Evolutionary conservation across 1,140 invertebrate species (phyloP).

Genomic region (Aradophagus sp.): DNA sequence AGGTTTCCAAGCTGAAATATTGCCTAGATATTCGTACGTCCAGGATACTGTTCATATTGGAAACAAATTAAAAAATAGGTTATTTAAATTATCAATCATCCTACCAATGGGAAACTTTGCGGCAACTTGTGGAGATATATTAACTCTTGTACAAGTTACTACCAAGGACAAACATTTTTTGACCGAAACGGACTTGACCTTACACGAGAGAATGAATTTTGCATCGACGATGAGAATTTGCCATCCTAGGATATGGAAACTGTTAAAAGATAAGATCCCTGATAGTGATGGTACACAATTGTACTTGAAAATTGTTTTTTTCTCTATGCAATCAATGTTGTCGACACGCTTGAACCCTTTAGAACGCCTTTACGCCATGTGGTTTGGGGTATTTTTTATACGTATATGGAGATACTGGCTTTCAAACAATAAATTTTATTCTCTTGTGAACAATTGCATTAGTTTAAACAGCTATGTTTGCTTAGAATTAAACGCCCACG

Average conservation of each 20-base stretch:
- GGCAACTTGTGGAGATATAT: constrained; percentile 20
- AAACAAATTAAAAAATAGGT: constrained; percentile 15
- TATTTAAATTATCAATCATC: constrained; percentile 40
- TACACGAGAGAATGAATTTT: constrained; percentile 47
- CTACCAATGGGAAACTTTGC: constrained; percentile 28
- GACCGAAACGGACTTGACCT: constrained; percentile 26
- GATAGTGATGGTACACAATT: constrained; percentile 21
- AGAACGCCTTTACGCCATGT: constrained; percentile 27
- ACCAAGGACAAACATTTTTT: constrained; percentile 45
- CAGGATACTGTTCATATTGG: constrained; percentile 44
- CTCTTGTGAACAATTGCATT: no score
- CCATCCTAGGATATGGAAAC: constrained; percentile 27
- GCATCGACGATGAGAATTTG: constrained; percentile 19
- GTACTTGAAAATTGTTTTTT: constrained; percentile 24
- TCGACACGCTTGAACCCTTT: constrained; percentile 9
- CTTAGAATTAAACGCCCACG: no score
- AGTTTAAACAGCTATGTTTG: no score
- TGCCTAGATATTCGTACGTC: constrained; percentile 13
- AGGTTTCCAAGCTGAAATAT: constrained; percentile 26
- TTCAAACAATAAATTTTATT: constrained; percentile 8
- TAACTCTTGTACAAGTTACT: constrained; percentile 7
- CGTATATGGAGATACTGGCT: constrained; percentile 39
- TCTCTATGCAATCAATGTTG: constrained; percentile 7
- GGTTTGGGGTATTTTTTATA: constrained; percentile 23
- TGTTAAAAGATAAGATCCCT: constrained; percentile 28